Evolutionary conservation across 2,797 vertebrate genomes (phyloP).

Genomic region (Otolemur crassicaudatus): DNA sequence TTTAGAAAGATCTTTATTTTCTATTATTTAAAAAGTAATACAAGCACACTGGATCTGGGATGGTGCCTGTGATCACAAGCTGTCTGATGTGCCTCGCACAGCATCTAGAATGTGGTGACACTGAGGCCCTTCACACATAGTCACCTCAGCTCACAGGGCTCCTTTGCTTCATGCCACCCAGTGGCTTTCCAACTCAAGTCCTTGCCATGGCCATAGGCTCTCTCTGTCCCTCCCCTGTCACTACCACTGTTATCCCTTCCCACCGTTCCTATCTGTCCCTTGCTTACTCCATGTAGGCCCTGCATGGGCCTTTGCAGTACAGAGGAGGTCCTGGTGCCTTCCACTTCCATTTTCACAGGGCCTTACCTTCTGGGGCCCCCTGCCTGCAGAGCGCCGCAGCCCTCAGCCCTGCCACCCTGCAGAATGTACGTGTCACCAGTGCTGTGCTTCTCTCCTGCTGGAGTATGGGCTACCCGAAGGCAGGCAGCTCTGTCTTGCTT

Average conservation of each 20-base stretch:
- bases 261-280: too few relatives aligned
- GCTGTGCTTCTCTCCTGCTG: neutral
- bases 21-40: neutral
- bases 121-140: neutral
- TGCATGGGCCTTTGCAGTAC: neutral
- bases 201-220: rapidly evolving
- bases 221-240: neutral
- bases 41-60: neutral
- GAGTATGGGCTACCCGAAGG: rapidly evolving
- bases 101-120: neutral
- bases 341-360: too few relatives aligned
- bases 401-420: neutral
- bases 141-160: neutral
- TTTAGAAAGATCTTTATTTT: neutral
- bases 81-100: neutral
- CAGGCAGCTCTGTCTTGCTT: too few relatives aligned
- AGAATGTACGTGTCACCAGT: too few relatives aligned
- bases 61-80: too few relatives aligned
- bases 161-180: neutral
- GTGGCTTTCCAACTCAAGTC: neutral
- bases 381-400: neutral
- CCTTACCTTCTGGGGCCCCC: too few relatives aligned
- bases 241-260: too few relatives aligned
- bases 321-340: neutral
- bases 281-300: neutral